Evolutionary conservation across 1,140 invertebrate species (phyloP).

Genomic region (Atopsyche davidsoni): DNA sequence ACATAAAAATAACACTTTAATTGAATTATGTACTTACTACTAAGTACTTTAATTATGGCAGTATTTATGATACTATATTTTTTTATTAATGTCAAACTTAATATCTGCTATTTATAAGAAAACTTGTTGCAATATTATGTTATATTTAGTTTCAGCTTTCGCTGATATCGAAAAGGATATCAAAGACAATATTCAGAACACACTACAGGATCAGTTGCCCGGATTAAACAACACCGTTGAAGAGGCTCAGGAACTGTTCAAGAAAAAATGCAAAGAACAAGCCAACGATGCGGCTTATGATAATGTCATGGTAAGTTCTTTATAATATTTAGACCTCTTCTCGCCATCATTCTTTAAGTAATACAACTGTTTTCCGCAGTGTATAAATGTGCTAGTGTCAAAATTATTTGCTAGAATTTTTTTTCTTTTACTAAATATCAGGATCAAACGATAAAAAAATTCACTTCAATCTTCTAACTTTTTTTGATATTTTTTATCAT

Average conservation of each 20-base stretch:
- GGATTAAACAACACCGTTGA: slow-evolving; percentile 14
- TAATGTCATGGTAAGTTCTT: slow-evolving; percentile 21
- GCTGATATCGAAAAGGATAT: slow-evolving; percentile 10
- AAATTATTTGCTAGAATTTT: too few species aligned
- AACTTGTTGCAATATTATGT: neutral
- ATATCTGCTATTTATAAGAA: too few species aligned
- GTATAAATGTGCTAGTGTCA: too few species aligned
- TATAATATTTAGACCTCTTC: too few species aligned
- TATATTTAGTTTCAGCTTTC: slow-evolving; percentile 4
- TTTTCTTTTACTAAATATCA: too few species aligned
- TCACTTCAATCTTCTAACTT: too few species aligned
- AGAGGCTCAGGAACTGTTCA: slow-evolving; percentile 22
- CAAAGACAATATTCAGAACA: slow-evolving; percentile 6
- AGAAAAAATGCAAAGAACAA: slow-evolving; percentile 27
- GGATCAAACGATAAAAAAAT: too few species aligned
- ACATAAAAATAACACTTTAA: too few species aligned
- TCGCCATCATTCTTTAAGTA: too few species aligned
- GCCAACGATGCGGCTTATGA: slow-evolving; percentile 19
- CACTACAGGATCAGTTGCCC: neutral
- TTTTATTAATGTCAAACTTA: neutral
- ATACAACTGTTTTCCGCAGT: too few species aligned
- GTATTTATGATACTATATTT: neutral
- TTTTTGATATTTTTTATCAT: too few species aligned
- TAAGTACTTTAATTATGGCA: neutral
- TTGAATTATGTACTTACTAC: too few species aligned